phyloP scores from a whole-genome alignment of 2,113 vertebrate species.

The Illadopsis cleaveri region DNA sequence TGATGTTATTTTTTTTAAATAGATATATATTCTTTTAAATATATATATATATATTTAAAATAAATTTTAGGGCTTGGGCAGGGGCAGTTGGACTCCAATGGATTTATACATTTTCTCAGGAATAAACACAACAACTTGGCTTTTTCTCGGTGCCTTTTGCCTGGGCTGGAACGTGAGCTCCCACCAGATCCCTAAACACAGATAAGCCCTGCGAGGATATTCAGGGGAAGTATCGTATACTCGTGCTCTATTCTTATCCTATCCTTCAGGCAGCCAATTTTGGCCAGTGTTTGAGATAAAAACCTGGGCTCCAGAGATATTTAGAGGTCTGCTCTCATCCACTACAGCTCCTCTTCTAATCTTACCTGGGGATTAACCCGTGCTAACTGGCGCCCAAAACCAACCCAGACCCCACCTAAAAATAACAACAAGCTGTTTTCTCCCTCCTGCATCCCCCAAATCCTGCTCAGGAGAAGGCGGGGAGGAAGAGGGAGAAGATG shows the following conservation, averaged over 20 bases:
- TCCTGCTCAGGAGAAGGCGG: not conserved
- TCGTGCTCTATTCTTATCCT: constrained; percentile 57
- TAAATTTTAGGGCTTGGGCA: not conserved
- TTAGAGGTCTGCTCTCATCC: not conserved
- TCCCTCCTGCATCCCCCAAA: not conserved
- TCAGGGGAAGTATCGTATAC: constrained; percentile 35
- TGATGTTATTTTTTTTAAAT: no score
- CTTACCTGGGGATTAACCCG: not conserved
- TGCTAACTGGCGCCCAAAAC: not conserved
- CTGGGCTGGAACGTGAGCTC: not conserved
- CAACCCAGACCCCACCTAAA: not conserved
- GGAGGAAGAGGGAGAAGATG: constrained; percentile 18
- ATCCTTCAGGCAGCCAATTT: constrained; percentile 44
- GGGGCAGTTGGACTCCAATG: not conserved
- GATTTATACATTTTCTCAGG: not conserved
- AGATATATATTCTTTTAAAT: no score
- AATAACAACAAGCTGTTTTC: not conserved
- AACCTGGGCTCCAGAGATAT: not conserved
- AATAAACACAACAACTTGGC: not conserved
- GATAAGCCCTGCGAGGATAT: constrained; percentile 32
- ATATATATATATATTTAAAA: no score
- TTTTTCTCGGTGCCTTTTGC: not conserved
- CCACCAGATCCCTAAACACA: constrained; percentile 25
- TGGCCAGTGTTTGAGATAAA: constrained; percentile 47
- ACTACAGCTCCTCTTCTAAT: not conserved